Conservation (phyloP, 2,113 vertebrate genomes). For the Macrotis lagotis region DNA sequence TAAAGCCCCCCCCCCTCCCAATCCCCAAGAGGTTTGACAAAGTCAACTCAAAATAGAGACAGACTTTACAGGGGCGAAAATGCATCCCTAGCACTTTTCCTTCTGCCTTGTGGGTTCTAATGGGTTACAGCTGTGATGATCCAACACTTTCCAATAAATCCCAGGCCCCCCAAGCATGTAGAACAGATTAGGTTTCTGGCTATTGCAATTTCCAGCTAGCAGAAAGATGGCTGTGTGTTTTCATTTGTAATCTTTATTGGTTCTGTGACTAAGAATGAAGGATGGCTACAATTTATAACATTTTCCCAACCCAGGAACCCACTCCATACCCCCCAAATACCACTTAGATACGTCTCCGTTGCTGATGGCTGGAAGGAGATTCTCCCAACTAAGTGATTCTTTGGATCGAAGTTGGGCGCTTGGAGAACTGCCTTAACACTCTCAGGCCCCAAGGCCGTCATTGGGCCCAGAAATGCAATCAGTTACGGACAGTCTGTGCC, state of each 20-base stretch:
- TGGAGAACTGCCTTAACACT: neutral
- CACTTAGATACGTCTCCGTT: neutral
- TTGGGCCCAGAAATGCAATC: neutral
- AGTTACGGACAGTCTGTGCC: neutral
- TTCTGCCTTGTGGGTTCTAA: neutral
- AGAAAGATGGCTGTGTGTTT: neutral
- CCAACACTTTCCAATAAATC: neutral
- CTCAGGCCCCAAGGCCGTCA: neutral
- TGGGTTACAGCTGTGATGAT: neutral
- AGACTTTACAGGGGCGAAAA: neutral
- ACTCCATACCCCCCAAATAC: neutral
- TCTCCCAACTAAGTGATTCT: neutral
- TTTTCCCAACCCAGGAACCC: neutral
- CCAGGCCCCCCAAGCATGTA: neutral
- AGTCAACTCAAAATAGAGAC: neutral
- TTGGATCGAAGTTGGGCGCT: neutral
- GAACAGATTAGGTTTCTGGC: neutral
- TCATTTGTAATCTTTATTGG: neutral
- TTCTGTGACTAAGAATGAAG: neutral
- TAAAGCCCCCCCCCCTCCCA: neutral
- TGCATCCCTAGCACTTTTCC: neutral
- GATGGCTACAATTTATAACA: neutral
- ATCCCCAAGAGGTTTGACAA: neutral
- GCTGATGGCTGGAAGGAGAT: neutral
- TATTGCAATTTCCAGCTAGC: neutral